Conservation (phyloP, 2,888 invertebrate genomes). For the Pherbina coryleti region DNA sequence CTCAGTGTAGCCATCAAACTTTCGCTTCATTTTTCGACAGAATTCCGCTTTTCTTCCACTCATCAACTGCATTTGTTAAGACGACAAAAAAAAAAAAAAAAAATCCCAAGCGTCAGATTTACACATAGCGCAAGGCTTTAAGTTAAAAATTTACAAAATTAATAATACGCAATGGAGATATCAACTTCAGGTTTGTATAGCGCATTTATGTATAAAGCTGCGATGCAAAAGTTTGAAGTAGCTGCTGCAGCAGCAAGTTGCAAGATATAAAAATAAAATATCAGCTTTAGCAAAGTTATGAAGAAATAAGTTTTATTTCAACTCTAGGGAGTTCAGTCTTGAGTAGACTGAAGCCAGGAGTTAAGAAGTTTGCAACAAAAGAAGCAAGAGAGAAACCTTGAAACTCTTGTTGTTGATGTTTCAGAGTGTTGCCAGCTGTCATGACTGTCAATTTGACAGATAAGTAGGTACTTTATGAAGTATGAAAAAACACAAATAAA, state of each 20-base stretch:
- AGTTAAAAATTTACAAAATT: background rate
- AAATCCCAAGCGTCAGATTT: background rate
- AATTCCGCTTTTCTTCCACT: no score
- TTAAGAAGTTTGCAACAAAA: background rate
- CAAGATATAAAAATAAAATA: background rate
- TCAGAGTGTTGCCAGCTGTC: background rate
- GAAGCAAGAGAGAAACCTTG: background rate
- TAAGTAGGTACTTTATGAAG: background rate
- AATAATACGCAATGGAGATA: conserved; percentile 16
- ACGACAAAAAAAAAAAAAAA: background rate
- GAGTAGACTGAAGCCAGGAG: background rate
- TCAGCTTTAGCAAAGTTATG: conserved; percentile 1
- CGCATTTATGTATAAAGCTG: background rate
- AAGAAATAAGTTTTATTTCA: conserved; percentile 12
- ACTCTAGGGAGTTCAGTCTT: background rate
- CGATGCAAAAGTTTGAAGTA: background rate
- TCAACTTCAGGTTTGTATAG: background rate
- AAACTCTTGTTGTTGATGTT: background rate
- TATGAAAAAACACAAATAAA: background rate
- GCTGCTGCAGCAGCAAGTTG: background rate
- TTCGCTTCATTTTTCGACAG: no score
- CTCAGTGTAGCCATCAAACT: no score
- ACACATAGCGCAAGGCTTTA: background rate
- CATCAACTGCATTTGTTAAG: no score
- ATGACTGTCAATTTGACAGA: conserved; percentile 7